A percentile compares a stretch with the other conserved stretches of the same genome.
Conservation (phyloP, 2,888 invertebrate species). For the Oxycera nigricornis region DNA sequence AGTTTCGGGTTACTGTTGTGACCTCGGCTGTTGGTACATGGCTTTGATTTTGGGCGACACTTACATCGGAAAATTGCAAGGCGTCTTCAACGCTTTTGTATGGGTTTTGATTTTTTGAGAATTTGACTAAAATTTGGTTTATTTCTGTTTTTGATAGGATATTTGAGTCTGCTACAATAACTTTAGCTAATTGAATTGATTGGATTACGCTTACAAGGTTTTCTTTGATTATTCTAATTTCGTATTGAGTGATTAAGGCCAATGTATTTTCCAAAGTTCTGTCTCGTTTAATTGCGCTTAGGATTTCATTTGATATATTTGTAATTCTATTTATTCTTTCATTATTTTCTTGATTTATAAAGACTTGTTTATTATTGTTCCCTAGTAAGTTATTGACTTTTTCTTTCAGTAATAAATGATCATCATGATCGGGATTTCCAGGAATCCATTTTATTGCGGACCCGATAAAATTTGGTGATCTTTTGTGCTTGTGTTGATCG, state of each 20-base stretch:
- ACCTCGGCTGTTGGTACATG: too few species aligned
- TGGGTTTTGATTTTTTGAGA: too few species aligned
- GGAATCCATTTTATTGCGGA: conserved; percentile 20
- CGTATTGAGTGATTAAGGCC: conserved; percentile 6
- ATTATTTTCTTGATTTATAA: neutral
- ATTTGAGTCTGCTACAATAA: neutral
- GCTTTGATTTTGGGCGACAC: too few species aligned
- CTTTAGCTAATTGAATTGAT: neutral
- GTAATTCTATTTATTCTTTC: neutral
- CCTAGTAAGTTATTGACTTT: conserved; percentile 7
- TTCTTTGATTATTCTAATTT: conserved; percentile 10
- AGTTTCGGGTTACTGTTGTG: too few species aligned
- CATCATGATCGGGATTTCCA: conserved; percentile 28
- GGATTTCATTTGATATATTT: neutral
- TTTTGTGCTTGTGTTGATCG: neutral
- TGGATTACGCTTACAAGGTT: neutral
- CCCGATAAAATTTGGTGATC: neutral
- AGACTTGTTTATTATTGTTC: neutral
- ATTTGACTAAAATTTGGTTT: too few species aligned
- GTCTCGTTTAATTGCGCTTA: conserved; percentile 2
- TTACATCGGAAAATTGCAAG: too few species aligned
- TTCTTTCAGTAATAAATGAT: conserved; percentile 5
- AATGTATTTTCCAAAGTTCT: neutral
- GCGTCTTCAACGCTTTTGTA: too few species aligned
- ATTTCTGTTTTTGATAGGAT: too few species aligned